Evolutionary conservation across 2,113 vertebrate species (phyloP).

Genomic region (Sinocyclocheilus grahami): DNA sequence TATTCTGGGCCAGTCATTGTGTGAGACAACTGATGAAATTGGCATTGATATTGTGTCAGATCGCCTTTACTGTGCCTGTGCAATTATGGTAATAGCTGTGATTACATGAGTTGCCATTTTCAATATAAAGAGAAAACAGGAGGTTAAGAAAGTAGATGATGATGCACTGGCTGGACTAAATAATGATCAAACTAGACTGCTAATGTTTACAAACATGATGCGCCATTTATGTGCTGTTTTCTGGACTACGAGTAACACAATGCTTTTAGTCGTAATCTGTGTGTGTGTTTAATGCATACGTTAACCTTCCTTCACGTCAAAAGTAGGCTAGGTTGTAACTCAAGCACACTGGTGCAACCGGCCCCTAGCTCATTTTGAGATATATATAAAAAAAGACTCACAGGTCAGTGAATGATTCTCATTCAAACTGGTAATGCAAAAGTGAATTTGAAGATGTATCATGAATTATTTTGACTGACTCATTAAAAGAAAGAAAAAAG

Average conservation of each 20-base stretch:
- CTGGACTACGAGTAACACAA: not conserved
- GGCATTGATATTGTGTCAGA: constrained; percentile 43
- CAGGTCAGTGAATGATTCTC: not conserved
- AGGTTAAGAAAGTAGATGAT: not conserved
- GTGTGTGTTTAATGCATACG: not conserved
- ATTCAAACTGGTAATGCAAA: not conserved
- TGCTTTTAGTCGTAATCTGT: not conserved
- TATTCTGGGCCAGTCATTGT: constrained; percentile 13
- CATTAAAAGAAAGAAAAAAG: not conserved
- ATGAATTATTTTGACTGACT: not conserved
- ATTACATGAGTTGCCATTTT: constrained; percentile 25
- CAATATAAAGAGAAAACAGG: constrained; percentile 19
- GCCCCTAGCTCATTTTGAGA: not conserved
- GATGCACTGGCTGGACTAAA: not conserved
- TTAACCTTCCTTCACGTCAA: not conserved
- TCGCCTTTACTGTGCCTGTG: not conserved
- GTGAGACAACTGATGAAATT: constrained; percentile 26
- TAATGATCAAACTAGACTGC: not conserved
- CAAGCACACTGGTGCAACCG: not conserved
- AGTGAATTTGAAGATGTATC: not conserved
- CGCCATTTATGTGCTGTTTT: not conserved
- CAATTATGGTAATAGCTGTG: constrained; percentile 40
- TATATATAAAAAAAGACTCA: not conserved
- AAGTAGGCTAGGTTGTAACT: not conserved
- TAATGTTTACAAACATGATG: not conserved